Percentiles rank a stretch among this genome's conserved stretches.
phyloP scores from a whole-genome alignment of 2,113 vertebrate species.

The Hippopotamus amphibius region DNA sequence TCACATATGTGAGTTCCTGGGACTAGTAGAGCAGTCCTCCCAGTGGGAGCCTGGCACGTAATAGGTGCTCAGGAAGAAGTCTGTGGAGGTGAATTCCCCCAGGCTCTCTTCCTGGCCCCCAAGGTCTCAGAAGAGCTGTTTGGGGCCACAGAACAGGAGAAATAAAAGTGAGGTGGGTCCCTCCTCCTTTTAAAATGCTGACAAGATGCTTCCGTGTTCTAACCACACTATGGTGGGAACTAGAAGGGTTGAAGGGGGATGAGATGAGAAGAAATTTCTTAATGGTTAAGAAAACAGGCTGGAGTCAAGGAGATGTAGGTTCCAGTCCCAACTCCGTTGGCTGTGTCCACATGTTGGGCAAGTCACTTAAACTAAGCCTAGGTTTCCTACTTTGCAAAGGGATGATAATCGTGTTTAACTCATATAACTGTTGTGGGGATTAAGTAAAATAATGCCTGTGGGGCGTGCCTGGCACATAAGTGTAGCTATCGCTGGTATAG shows the following conservation, averaged over 20 bases:
- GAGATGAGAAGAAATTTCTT: neutral
- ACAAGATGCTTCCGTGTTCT: neutral
- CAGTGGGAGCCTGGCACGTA: neutral
- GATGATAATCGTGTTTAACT: neutral
- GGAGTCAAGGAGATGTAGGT: neutral
- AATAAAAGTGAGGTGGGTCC: neutral
- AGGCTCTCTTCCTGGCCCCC: neutral
- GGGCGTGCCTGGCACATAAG: neutral
- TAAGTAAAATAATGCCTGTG: neutral
- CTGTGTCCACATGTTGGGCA: neutral
- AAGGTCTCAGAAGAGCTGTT: neutral
- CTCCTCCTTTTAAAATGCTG: conserved; percentile 7
- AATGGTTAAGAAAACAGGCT: neutral
- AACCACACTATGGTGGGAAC: neutral
- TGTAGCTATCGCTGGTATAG: neutral
- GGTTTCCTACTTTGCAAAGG: neutral
- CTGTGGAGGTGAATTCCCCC: neutral
- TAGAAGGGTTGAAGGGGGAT: neutral
- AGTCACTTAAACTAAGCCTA: neutral
- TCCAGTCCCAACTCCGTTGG: neutral
- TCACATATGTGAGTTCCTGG: neutral
- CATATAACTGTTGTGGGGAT: neutral
- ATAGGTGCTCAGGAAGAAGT: neutral
- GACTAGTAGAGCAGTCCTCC: neutral
- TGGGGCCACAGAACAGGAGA: neutral